Percentiles rank a stretch among this genome's conserved stretches.
Evolutionary conservation across 2,888 invertebrate genomes (phyloP).

Genomic region (Pristionchus arcanus): DNA sequence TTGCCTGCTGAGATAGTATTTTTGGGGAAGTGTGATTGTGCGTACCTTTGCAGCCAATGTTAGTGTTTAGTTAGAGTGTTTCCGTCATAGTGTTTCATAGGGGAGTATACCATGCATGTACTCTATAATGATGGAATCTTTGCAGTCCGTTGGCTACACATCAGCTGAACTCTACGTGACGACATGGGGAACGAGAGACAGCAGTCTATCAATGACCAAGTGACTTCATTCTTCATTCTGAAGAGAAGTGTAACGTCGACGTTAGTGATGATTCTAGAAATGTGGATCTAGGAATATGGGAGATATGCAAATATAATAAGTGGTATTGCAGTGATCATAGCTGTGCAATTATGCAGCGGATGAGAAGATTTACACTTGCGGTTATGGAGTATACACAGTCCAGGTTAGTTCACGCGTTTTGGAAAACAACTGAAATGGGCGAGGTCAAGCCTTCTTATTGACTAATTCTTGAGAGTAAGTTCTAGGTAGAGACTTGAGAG

Average conservation of each 20-base stretch:
- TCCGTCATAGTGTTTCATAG: not conserved
- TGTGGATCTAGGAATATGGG: too few species aligned
- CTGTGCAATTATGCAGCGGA: constrained; percentile 63
- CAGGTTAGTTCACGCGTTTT: constrained; percentile 14
- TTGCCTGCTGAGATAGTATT: too few species aligned
- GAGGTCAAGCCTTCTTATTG: too few species aligned
- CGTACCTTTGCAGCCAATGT: too few species aligned
- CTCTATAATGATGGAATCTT: not conserved
- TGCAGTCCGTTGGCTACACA: constrained; percentile 60
- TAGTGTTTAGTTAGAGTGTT: too few species aligned
- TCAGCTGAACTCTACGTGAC: constrained; percentile 68
- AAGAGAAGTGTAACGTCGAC: not conserved
- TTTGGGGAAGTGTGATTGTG: too few species aligned
- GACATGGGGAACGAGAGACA: constrained; percentile 66
- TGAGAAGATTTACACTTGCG: constrained; percentile 68
- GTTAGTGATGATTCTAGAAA: too few species aligned
- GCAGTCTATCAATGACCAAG: constrained; percentile 28
- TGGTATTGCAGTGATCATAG: constrained; percentile 63
- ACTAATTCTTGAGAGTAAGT: too few species aligned
- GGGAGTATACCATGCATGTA: too few species aligned
- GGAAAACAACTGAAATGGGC: not conserved
- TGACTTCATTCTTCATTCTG: not conserved
- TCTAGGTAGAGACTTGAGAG: too few species aligned
- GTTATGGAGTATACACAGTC: constrained; percentile 70
- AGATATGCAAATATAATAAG: not conserved